Evolutionary conservation across 2,797 vertebrate genomes (phyloP).

Genomic region (Psittacula echo): DNA sequence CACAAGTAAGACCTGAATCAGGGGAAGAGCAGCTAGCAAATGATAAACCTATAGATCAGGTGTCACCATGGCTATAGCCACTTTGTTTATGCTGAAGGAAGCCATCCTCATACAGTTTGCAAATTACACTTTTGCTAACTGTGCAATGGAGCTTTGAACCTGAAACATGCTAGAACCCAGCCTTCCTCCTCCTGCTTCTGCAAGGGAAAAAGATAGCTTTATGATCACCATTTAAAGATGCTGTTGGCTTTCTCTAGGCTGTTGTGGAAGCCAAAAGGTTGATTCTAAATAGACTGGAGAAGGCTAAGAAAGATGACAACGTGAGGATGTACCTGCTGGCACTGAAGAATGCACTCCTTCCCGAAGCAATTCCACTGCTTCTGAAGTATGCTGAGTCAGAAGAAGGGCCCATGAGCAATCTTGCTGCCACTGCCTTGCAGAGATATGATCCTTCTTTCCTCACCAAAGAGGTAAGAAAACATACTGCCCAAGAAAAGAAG

Average conservation of each 20-base stretch:
- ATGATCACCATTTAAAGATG: not conserved
- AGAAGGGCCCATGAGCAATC: slow-evolving; percentile 86
- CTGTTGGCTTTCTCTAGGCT: slow-evolving; percentile 75
- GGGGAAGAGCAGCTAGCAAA: not conserved
- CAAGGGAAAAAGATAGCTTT: not conserved
- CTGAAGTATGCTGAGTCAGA: slow-evolving; percentile 87
- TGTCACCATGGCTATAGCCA: not conserved
- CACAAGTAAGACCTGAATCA: not conserved
- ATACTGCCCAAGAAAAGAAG: not conserved
- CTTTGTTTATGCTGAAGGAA: not conserved
- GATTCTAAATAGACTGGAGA: slow-evolving; percentile 87
- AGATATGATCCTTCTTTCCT: slow-evolving; percentile 86
- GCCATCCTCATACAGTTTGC: not conserved
- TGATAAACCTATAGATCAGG: not conserved
- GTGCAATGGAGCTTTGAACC: not conserved
- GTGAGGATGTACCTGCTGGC: slow-evolving; percentile 91
- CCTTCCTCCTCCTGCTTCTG: not conserved
- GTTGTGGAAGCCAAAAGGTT: slow-evolving; percentile 90
- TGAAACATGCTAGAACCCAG: not conserved
- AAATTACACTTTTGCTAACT: not conserved
- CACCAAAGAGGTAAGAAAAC: slow-evolving; percentile 85
- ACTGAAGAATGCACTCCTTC: slow-evolving; percentile 92
- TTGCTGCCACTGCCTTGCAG: slow-evolving; percentile 87
- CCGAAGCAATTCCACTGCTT: slow-evolving; percentile 89
- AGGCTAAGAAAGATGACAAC: slow-evolving; percentile 82